Base-by-base conservation (phyloP, 1,140 invertebrate genomes). In the Drosophila serrata region DNA sequence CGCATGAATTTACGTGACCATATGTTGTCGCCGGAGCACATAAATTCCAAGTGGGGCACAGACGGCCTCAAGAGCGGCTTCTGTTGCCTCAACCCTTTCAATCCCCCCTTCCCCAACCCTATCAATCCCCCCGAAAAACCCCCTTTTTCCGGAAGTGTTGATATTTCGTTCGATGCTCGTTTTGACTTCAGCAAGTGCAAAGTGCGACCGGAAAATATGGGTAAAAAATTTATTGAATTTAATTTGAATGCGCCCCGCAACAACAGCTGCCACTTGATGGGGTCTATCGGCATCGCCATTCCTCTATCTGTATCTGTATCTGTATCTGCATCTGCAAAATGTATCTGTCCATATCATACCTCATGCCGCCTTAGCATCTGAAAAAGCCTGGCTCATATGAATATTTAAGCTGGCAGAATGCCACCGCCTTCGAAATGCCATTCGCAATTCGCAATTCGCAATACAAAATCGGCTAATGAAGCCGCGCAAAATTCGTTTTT, bases 1-100 rank as follows among this genome's bases (percentile, higher is more conserved):
- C 85, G 85, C 85, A 81, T 90, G 86, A 90, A 90, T 90, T 90
- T 90, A 90, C 85, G 85, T 90, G 85, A 90, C 85, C 85, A 90
- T 90, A 90, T 90, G 85, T 90, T 90, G 85, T 90, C 85, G 85
- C 79, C 82, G 75, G 78, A 90, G 75, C 78, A 70, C 86, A 90
- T 90, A 90, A 90, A 90, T 90, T 90, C 56, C 86, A 88, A 88
- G 84, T 75, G 75, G 84, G 77, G 58, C 84, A 42, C 82, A 84
- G 79, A 82, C 80, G 80, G 79, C 74, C 75, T 82, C 63, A 82
- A 82, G 79, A 63, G 74, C 63, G 40, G 65, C 53, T 60, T 24
- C 33, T 56, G 19, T 15, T 9, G 53, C 57, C 70, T 48, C 51
- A 75, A 58, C 65, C 67, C 62, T 58, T 76, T 73, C 29, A 31